These are phyloP conservation scores for Agonopterix arenella DNA, from an alignment of 2,888 invertebrate genomes.

Conservation along the genomic window DNA sequence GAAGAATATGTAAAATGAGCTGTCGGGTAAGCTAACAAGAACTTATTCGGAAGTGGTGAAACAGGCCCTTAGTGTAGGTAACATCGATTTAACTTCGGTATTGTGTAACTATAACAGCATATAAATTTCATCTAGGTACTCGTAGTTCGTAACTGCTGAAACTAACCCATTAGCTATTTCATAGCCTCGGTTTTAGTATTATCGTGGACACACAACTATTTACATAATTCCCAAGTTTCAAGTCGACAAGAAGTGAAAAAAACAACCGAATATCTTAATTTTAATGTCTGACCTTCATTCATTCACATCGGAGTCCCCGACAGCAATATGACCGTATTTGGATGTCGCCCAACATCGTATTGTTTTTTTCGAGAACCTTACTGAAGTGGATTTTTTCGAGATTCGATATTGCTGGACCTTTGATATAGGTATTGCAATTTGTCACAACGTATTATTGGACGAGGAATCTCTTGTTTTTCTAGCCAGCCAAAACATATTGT, in stretches of 20 bases:
- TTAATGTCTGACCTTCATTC: constrained; percentile 2
- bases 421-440: constrained; percentile 31
- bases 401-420: constrained; percentile 5
- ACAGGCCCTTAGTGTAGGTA: too few relatives aligned
- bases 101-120: too few relatives aligned
- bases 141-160: too few relatives aligned
- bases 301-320: constrained; percentile 3
- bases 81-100: too few relatives aligned
- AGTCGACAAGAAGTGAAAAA: not conserved
- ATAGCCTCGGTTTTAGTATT: too few relatives aligned
- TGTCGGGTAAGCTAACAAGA: too few relatives aligned
- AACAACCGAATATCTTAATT: not conserved
- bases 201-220: too few relatives aligned
- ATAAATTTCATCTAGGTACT: too few relatives aligned
- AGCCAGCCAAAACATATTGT: not conserved
- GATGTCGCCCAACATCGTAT: constrained; percentile 35
- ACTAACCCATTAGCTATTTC: too few relatives aligned
- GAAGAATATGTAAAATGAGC: too few relatives aligned
- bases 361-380: constrained; percentile 38
- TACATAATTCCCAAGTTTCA: not conserved
- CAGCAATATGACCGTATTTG: constrained; percentile 33
- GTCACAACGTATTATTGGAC: constrained; percentile 16
- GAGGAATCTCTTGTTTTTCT: not conserved
- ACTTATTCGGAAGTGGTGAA: too few relatives aligned
- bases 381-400: constrained; percentile 23